Evolutionary conservation across 2,888 invertebrate genomes (phyloP).

Genomic region (Brachypalpus laphriformis): DNA sequence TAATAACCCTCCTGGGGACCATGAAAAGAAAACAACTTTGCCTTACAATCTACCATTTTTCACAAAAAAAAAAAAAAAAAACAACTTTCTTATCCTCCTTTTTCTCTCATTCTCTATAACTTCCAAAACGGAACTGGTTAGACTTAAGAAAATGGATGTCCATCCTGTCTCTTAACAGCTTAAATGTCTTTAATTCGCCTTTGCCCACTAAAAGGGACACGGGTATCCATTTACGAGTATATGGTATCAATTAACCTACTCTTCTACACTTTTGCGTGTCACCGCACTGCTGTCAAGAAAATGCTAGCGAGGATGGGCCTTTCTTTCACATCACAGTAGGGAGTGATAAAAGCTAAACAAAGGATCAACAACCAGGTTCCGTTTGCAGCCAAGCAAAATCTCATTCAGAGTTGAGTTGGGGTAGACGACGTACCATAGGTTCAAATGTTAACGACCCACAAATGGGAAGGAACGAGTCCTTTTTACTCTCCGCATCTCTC

Average conservation of each 20-base stretch:
- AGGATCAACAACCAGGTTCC: conserved; percentile 49
- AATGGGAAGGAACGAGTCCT: neutral
- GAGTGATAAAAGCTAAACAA: conserved; percentile 41
- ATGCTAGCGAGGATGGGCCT: too few relatives aligned
- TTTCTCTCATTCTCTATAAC: neutral
- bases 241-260: conserved; percentile 60
- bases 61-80: neutral
- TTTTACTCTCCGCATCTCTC: neutral
- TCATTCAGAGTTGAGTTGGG: neutral
- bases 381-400: conserved; percentile 4
- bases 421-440: conserved; percentile 17
- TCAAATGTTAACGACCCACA: conserved; percentile 69
- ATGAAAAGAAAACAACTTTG: conserved; percentile 12
- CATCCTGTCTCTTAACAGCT: conserved; percentile 43
- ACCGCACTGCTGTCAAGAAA: too few relatives aligned
- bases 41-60: neutral
- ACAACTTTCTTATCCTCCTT: neutral
- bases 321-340: neutral
- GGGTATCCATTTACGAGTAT: conserved; percentile 29
- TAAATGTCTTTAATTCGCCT: conserved; percentile 57
- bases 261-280: conserved; percentile 26
- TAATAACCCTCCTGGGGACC: conserved; percentile 33
- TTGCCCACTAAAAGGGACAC: conserved; percentile 18
- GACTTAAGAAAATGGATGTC: conserved; percentile 42
- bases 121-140: neutral